Conservation (phyloP, 2,888 invertebrate genomes). For the Mechanitis mazaeus region DNA sequence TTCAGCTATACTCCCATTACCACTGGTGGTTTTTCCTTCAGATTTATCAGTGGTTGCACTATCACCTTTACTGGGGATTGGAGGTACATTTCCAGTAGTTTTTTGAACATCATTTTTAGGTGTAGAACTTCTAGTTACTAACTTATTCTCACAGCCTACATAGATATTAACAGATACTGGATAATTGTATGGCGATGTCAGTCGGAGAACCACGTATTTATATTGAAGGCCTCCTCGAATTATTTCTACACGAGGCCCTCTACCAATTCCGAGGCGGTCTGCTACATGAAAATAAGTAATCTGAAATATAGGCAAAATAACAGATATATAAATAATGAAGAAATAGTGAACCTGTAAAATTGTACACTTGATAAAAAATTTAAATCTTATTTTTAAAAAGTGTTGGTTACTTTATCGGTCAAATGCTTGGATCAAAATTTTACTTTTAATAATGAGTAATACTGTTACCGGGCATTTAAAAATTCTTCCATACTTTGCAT, state of each 20-base stretch:
- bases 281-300: conserved; percentile 57
- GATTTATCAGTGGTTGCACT: neutral
- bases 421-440: neutral
- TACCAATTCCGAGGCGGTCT: conserved; percentile 51
- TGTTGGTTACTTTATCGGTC: conserved; percentile 13
- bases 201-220: conserved; percentile 42
- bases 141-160: conserved; percentile 52
- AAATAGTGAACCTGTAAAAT: too few relatives aligned
- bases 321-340: neutral
- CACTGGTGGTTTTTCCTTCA: neutral
- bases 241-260: conserved; percentile 45
- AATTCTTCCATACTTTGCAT: conserved; percentile 51
- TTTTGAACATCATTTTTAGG: neutral
- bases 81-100: neutral
- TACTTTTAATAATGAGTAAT: neutral
- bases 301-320: conserved; percentile 36
- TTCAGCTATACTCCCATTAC: neutral
- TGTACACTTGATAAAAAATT: neutral
- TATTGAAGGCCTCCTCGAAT: conserved; percentile 51
- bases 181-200: conserved; percentile 45
- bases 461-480: conserved; percentile 53
- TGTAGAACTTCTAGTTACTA: conserved; percentile 17
- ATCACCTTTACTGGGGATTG: neutral
- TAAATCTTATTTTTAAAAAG: conserved; percentile 22
- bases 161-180: conserved; percentile 60